A percentile compares a stretch with the other conserved stretches of the same genome.
Evolutionary conservation across 1,140 invertebrate genomes (phyloP).

Genomic region (Belonocnema kinseyi): DNA sequence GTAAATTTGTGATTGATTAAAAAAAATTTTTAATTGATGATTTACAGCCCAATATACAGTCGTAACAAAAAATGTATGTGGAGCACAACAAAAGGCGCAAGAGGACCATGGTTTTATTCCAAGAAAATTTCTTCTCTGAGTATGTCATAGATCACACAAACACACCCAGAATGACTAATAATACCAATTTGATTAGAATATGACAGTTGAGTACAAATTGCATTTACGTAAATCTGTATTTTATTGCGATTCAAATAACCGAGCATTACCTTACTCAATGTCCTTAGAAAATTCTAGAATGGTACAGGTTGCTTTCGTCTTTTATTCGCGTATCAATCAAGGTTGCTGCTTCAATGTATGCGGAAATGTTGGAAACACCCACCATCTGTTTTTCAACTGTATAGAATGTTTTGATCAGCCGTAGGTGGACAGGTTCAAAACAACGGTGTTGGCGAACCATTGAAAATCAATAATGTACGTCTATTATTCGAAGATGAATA

Average conservation of each 20-base stretch:
- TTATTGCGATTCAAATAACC: not conserved
- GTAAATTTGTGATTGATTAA: too few species aligned
- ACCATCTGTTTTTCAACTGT: constrained; percentile 32
- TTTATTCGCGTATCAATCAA: constrained; percentile 10
- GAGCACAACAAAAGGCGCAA: too few species aligned
- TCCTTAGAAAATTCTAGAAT: constrained; percentile 24
- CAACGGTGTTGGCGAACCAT: constrained; percentile 42
- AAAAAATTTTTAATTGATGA: too few species aligned
- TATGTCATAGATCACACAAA: too few species aligned
- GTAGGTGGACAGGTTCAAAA: constrained; percentile 56
- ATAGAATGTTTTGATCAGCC: constrained; percentile 4
- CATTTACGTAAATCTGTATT: not conserved
- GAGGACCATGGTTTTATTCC: too few species aligned
- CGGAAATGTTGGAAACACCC: constrained; percentile 40
- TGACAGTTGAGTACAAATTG: too few species aligned
- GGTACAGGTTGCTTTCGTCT: constrained; percentile 12
- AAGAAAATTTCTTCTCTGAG: too few species aligned
- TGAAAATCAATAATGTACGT: constrained; percentile 45
- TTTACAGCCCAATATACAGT: too few species aligned
- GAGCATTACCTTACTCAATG: constrained; percentile 5
- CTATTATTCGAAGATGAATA: constrained; percentile 38
- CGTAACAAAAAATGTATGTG: too few species aligned
- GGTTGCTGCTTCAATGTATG: not conserved
- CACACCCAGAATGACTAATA: too few species aligned
- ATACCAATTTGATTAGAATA: too few species aligned